Evolutionary conservation across 2,113 vertebrate species (phyloP), one percentile per base, ranked within the genome.

Genomic region (Gymnorhina tibicen): DNA sequence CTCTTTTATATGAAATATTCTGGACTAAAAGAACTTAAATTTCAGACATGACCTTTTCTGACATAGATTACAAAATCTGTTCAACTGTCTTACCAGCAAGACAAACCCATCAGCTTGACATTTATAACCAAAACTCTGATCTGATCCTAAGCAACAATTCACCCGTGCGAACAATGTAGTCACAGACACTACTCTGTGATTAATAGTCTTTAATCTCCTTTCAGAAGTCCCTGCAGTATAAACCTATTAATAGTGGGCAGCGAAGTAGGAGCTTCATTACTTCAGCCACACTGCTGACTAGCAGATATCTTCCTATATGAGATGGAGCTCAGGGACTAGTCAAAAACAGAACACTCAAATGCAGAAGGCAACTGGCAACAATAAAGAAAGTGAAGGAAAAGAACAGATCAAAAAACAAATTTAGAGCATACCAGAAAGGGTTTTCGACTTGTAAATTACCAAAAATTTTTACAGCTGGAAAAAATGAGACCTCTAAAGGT

Each of bases 201-300:
- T 95, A 96, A 91, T 39, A 94, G 76, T 35, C 64, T 50, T 94
- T 93, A 95, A 90, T 93, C 77, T 89, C 78, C 81, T 94, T 91
- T 90, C 62, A 70, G 14, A 88, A 56, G 73, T 89, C 91, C 69
- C 89, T 59, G 69, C 33, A 63, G 87, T 44, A 91, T 64, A 95
- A 89, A 63, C 39, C 50, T 64, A 93, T 74, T 97, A 93, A 91
- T 30, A 96, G 67, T 10, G 13, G 55, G 81, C 67, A 88, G 53
- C 23, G 12, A 94, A 93, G 44, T 33, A 67, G 42, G 53, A 87
- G 47, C 76, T 92, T 89, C 72, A 88, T 85, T 79, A 60, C 66
- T 74, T 89, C 7, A 78, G 26, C 76, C 59, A 87, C 28, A 42
- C 0, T 63, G 70, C 66, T 87, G 55, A 91, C 16, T 18, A 89